Evolutionary conservation across 2,113 vertebrate genomes (phyloP).

Genomic region (Pelusios castaneus): DNA sequence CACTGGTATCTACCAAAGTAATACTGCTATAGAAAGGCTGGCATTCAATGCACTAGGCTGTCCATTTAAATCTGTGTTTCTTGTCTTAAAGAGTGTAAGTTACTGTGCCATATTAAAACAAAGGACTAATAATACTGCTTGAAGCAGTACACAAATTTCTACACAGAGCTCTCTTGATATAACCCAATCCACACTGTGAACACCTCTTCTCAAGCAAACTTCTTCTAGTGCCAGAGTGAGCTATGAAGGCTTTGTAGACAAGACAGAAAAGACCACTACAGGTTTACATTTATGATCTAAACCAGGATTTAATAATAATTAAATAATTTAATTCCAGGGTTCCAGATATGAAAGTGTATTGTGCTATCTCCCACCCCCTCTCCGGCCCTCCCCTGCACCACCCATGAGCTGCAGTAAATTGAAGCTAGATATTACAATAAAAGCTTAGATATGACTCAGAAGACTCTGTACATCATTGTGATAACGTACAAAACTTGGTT

Average conservation of each 20-base stretch:
- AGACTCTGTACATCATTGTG: background rate
- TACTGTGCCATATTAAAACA: background rate
- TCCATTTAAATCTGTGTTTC: background rate
- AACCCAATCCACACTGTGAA: background rate
- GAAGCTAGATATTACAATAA: background rate
- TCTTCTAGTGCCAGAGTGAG: background rate
- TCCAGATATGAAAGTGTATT: background rate
- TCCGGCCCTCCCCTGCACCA: background rate
- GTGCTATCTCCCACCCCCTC: no score
- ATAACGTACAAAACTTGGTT: background rate
- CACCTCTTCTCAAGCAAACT: background rate
- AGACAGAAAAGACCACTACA: background rate
- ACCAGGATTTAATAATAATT: background rate
- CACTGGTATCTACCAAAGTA: background rate
- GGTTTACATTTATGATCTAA: background rate
- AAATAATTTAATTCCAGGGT: background rate
- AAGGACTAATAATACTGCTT: background rate
- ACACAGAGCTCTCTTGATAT: background rate
- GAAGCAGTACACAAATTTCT: background rate
- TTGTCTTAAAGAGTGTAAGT: background rate
- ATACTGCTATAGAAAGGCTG: background rate
- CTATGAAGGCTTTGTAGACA: background rate
- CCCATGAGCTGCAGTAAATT: background rate
- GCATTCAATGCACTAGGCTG: background rate
- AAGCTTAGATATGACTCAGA: background rate